Percentiles rank a stretch among this genome's conserved stretches.
These are phyloP conservation scores for Corydoras maculifer DNA, from an alignment of 2,113 vertebrate species.

Conservation along the genomic window DNA sequence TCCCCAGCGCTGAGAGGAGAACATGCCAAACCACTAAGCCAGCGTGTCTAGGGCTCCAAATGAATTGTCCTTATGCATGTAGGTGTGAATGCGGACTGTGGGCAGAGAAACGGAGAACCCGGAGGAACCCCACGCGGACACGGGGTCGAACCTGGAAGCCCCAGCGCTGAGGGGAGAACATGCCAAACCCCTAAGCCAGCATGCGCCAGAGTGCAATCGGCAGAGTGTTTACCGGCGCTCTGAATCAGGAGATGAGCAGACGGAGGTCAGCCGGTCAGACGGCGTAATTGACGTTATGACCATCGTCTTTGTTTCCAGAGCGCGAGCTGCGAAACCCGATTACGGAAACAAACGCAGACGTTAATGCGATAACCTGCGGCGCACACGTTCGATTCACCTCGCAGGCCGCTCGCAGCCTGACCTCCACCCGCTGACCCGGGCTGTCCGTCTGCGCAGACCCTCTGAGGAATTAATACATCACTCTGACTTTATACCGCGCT, in stretches of 20 bases:
- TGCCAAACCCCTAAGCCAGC: too few relatives aligned
- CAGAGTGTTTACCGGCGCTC: not conserved
- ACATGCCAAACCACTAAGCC: too few relatives aligned
- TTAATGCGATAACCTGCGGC: not conserved
- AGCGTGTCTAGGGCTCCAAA: too few relatives aligned
- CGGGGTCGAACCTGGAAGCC: too few relatives aligned
- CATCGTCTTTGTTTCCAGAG: not conserved
- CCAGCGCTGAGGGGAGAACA: too few relatives aligned
- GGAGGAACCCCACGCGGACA: too few relatives aligned
- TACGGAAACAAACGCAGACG: not conserved
- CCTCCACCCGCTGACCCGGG: not conserved
- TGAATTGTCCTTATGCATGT: too few relatives aligned
- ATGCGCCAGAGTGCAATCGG: too few relatives aligned
- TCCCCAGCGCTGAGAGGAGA: too few relatives aligned
- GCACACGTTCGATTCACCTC: not conserved
- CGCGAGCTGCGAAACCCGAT: not conserved
- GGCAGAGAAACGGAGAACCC: too few relatives aligned
- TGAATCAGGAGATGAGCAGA: slow-evolving; percentile 1
- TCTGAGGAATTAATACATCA: not conserved
- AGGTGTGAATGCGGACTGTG: too few relatives aligned
- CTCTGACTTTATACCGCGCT: not conserved
- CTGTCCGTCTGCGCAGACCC: not conserved
- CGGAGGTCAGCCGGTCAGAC: not conserved
- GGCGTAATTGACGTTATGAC: not conserved
- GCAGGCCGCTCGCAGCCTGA: not conserved